Percentiles rank a stretch among this genome's conserved stretches.
Evolutionary conservation across 2,888 invertebrate genomes (phyloP).

Genomic region (Carabus problematicus): DNA sequence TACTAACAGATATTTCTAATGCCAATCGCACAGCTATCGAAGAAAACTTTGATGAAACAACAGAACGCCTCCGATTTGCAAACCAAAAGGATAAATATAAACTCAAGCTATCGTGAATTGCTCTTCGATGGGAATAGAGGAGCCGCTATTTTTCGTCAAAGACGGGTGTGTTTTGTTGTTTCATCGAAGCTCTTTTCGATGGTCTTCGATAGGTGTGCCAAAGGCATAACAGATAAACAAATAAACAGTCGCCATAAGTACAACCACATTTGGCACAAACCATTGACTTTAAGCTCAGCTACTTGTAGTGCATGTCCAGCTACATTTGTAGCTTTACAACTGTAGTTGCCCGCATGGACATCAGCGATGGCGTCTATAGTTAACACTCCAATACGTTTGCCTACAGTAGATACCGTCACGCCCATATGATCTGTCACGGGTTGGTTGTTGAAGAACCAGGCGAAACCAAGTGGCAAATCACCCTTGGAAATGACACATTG

Average conservation of each 20-base stretch:
- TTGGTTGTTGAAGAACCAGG: constrained; percentile 73
- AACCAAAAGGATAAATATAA: no score
- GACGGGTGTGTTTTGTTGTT: no score
- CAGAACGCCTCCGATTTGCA: no score
- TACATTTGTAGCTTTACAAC: constrained; percentile 67
- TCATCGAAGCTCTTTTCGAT: neutral
- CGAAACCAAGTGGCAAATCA: constrained; percentile 74
- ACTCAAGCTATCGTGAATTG: no score
- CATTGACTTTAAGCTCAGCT: constrained; percentile 63
- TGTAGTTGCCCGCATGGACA: constrained; percentile 73
- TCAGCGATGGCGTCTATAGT: constrained; percentile 59
- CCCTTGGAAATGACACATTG: constrained; percentile 74
- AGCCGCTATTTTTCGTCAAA: no score
- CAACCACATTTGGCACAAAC: constrained; percentile 51
- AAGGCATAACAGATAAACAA: no score
- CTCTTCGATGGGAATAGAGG: no score
- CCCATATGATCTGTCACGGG: constrained; percentile 64
- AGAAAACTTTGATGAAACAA: no score
- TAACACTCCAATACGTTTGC: constrained; percentile 63
- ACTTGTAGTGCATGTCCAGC: constrained; percentile 64
- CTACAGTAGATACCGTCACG: constrained; percentile 58
- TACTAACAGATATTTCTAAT: no score
- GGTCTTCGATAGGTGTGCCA: neutral
- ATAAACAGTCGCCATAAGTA: constrained; percentile 10
- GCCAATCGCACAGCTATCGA: no score